A percentile compares a stretch with the other conserved stretches of the same genome.
phyloP scores from a whole-genome alignment of 2,113 vertebrate species.

The Micronycteris hirsuta region DNA sequence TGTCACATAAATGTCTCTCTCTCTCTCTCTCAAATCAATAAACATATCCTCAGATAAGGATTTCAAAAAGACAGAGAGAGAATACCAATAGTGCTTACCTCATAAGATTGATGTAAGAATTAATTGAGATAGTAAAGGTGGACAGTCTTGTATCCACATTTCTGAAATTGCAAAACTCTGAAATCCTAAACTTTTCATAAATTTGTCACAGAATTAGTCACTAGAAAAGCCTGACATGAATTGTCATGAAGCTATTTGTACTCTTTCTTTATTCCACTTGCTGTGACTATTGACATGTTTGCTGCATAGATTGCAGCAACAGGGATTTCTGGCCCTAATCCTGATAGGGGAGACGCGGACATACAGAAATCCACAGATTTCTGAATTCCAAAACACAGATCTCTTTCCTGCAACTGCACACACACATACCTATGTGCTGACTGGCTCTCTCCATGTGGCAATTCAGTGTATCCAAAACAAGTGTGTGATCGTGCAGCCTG shows the following conservation, averaged over 20 bases:
- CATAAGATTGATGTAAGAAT: background rate
- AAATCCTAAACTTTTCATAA: background rate
- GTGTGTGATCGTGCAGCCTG: background rate
- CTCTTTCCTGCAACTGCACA: background rate
- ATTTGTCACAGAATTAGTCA: slow-evolving; percentile 3
- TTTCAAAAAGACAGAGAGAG: too few relatives aligned
- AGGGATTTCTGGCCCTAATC: background rate
- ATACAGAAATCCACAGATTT: background rate
- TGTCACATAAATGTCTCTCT: too few relatives aligned
- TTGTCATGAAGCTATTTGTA: background rate
- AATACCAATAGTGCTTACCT: background rate
- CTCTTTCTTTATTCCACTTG: background rate
- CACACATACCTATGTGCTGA: background rate
- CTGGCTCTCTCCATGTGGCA: background rate
- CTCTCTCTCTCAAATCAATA: too few relatives aligned
- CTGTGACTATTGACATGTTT: background rate
- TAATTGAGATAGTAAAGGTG: background rate
- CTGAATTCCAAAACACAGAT: background rate
- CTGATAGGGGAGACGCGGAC: background rate
- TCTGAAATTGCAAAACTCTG: background rate
- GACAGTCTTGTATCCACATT: background rate
- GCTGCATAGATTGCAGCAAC: background rate
- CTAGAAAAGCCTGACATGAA: background rate
- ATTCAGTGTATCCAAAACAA: background rate
- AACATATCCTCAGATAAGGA: too few relatives aligned